Evolutionary conservation across 2,888 invertebrate species (phyloP), one percentile per base, ranked within the genome.

Genomic region (Mayetiola destructor): DNA sequence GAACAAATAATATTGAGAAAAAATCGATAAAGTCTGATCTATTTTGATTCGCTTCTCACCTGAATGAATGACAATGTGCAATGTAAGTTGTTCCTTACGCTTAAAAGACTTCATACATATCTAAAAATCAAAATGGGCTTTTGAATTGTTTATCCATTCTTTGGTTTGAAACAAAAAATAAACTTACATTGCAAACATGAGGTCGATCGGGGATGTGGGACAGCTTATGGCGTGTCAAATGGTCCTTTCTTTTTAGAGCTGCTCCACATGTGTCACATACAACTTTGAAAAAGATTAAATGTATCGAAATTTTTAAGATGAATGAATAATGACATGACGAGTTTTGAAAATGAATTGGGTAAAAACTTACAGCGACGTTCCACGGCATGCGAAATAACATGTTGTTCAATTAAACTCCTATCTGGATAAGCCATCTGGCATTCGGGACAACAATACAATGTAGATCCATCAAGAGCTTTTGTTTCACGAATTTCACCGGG

Each of bases 401-500:
- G 89, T 65, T 90, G 88, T 64, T 90, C 89, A 58, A 90, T 73
- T 52, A 89, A 72, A 60, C 84, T 86, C 59, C 88, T 82, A 68
- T 90, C 88, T 3, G 89, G 88, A 68, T 89, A 88, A 36, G 88
- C 88, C 88, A 89, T 88, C 69, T 90, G 87, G 67, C 89, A 89
- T 68, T 89, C 88, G 0, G 89, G 88, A 68, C 89, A 89, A 67
- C 89, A 88, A 66, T 86, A 89, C 18, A 89, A 68, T 0, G 88
- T 88, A 56, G 88, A 88, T 39, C 90, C 89, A 63, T 90, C 89
- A 56, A 84, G 64, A 23, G 81, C 81, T 20, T 80, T 81, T 1
- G 80, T 80, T 59, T 75, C 72, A 8, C 72, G 67, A 58, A 73
- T 73, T 61, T 73, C 73, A 58, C 73, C 73, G 3, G 73, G 73